A percentile compares a stretch with the other conserved stretches of the same genome.
Evolutionary conservation across 2,888 invertebrate species (phyloP).

Genomic region (Pachydiplax longipennis): DNA sequence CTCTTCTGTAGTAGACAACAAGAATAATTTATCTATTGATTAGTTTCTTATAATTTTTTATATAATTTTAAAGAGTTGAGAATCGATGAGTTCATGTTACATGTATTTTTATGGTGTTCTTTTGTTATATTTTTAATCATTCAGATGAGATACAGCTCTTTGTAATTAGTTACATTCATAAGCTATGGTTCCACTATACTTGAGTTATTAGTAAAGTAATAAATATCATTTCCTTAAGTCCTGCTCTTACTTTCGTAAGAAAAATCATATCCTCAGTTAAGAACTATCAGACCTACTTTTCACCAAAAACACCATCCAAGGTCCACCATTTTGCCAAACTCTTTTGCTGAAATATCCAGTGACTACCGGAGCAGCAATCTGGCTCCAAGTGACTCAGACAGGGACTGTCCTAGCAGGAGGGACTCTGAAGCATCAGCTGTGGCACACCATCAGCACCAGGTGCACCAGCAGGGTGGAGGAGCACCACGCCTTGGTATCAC

Average conservation of each 20-base stretch:
- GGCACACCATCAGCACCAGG: slow-evolving; percentile 52
- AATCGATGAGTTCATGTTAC: too few relatives aligned
- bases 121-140: too few relatives aligned
- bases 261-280: neutral
- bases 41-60: too few relatives aligned
- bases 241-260: neutral
- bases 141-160: too few relatives aligned
- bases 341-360: slow-evolving; percentile 64
- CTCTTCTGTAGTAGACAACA: too few relatives aligned
- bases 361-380: slow-evolving; percentile 92
- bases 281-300: neutral
- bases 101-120: too few relatives aligned
- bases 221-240: too few relatives aligned
- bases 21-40: too few relatives aligned
- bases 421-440: slow-evolving; percentile 67
- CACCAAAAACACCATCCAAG: slow-evolving; percentile 22
- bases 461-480: slow-evolving; percentile 46
- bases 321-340: slow-evolving; percentile 32
- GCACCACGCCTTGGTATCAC: slow-evolving; percentile 69
- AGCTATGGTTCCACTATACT: too few relatives aligned
- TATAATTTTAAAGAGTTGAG: too few relatives aligned
- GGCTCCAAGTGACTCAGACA: slow-evolving; percentile 89
- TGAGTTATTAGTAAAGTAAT: too few relatives aligned
- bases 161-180: too few relatives aligned
- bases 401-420: slow-evolving; percentile 75